A percentile compares a stretch with the other conserved stretches of the same genome.
Evolutionary conservation across 2,113 vertebrate species (phyloP).

Genomic region (Carassius auratus): DNA sequence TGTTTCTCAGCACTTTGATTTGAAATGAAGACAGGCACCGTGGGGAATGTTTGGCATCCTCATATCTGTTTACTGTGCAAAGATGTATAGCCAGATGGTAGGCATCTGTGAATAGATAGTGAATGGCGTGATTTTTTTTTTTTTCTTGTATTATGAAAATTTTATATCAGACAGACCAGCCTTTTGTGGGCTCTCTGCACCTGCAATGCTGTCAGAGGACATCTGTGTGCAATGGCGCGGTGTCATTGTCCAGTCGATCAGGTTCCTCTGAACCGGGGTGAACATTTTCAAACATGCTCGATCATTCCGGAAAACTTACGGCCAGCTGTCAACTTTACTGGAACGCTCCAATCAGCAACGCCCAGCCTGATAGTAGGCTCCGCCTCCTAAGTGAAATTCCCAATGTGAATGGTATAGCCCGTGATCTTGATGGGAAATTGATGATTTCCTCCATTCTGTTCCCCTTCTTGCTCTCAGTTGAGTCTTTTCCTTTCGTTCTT

Average conservation of each 20-base stretch:
- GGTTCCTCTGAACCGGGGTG: neutral
- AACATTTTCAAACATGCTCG: conserved; percentile 35
- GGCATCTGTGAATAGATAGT: conserved; percentile 52
- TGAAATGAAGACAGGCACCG: conserved; percentile 42
- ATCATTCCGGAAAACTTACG: conserved; percentile 39
- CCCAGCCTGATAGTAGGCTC: conserved; percentile 46
- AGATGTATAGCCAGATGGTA: conserved; percentile 47
- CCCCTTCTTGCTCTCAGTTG: neutral
- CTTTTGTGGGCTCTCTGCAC: conserved; percentile 18
- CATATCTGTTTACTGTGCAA: conserved; percentile 48
- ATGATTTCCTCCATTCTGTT: conserved; percentile 38
- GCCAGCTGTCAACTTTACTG: conserved; percentile 45
- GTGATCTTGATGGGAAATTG: conserved; percentile 49
- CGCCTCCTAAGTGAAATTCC: conserved; percentile 46
- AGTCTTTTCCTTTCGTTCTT: conserved; percentile 14
- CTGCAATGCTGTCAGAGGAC: conserved; percentile 23
- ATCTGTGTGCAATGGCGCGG: neutral
- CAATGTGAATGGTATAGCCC: conserved; percentile 61
- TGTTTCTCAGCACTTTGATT: conserved; percentile 32
- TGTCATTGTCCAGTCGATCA: conserved; percentile 7
- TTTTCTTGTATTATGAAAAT: conserved; percentile 14
- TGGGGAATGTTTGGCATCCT: conserved; percentile 37
- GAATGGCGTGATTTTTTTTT: conserved; percentile 34
- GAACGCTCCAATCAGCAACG: conserved; percentile 56
- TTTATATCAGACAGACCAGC: conserved; percentile 26